A percentile compares a stretch with the other conserved stretches of the same genome.
These are phyloP conservation scores for Phaetusa simplex DNA, from an alignment of 2,113 vertebrate genomes.

Conservation along the genomic window DNA sequence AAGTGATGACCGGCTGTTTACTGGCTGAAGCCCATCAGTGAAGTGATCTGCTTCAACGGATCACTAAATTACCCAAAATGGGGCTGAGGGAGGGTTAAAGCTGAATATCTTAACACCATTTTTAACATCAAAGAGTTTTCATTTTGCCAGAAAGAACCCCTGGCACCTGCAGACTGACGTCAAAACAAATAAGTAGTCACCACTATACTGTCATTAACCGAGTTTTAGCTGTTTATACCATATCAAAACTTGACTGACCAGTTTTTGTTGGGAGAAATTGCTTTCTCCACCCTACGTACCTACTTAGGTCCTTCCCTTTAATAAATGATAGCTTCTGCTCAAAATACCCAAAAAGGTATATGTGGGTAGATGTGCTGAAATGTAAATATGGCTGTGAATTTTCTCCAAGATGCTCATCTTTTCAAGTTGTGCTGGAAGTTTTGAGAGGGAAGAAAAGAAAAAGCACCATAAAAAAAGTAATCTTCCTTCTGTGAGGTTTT, in stretches of 20 bases:
- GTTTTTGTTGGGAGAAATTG: neutral
- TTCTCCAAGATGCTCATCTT: neutral
- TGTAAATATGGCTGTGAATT: neutral
- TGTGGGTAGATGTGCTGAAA: neutral
- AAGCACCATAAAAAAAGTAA: neutral
- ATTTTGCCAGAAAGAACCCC: neutral
- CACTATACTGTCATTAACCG: neutral
- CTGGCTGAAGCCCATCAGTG: neutral
- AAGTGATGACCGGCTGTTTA: neutral
- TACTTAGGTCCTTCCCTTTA: neutral
- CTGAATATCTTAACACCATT: neutral
- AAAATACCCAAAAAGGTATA: neutral
- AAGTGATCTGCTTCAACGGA: neutral
- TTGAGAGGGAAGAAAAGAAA: neutral
- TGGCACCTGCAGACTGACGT: neutral
- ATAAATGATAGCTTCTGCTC: neutral
- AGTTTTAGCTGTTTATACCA: neutral
- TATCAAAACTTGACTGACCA: neutral
- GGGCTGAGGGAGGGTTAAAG: neutral
- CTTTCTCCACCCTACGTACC: neutral
- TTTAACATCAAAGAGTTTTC: slow-evolving; percentile 7
- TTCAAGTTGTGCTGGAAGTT: neutral
- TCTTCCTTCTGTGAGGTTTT: neutral
- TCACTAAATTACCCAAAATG: neutral
- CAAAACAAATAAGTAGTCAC: neutral